A percentile compares a stretch with the other conserved stretches of the same genome.
Evolutionary conservation across 2,797 vertebrate species (phyloP).

Genomic region (Acipenser transmontanus): DNA sequence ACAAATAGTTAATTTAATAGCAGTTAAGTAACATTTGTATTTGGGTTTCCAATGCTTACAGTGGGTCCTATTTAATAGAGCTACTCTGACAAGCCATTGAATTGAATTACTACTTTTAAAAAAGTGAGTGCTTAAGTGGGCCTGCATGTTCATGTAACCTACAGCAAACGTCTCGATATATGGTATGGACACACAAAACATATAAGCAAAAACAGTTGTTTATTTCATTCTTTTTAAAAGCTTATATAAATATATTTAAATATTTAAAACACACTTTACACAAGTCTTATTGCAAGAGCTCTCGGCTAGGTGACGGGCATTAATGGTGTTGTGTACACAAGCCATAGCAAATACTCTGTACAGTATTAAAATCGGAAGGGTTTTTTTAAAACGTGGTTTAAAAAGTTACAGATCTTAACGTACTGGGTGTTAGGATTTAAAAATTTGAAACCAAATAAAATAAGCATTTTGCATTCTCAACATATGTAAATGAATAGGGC

Average conservation of each 20-base stretch:
- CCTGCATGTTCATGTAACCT: slow-evolving; percentile 37
- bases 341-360: no score
- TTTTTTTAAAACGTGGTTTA: no score
- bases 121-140: slow-evolving; percentile 53
- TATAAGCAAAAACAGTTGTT: not conserved
- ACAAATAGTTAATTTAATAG: slow-evolving; percentile 9
- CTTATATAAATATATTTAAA: no score
- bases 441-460: no score
- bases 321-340: no score
- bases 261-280: not conserved
- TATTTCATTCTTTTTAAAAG: not conserved
- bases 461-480: no score
- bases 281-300: no score
- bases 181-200: not conserved
- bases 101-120: slow-evolving; percentile 62
- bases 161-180: not conserved
- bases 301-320: no score
- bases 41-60: slow-evolving; percentile 37
- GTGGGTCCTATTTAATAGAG: slow-evolving; percentile 61
- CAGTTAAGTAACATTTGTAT: slow-evolving; percentile 47
- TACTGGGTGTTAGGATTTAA: no score
- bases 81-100: slow-evolving; percentile 59
- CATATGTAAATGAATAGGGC: no score
- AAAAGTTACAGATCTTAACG: no score
- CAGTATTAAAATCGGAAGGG: no score